Conservation (phyloP, 1,140 invertebrate species). For the Sycophaga agraensis region DNA sequence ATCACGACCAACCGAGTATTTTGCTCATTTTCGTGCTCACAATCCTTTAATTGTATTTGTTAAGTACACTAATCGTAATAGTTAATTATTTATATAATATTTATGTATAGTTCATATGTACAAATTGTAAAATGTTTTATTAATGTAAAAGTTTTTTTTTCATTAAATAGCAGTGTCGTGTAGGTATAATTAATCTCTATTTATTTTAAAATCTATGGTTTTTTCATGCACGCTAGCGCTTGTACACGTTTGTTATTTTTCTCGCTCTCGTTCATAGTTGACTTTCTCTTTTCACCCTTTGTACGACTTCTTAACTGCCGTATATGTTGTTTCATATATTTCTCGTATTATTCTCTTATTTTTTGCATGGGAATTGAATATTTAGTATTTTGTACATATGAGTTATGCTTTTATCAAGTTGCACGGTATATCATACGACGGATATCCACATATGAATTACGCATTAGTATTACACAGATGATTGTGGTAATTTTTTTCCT, state of each 20-base stretch:
- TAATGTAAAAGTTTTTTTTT: constrained; percentile 49
- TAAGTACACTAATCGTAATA: constrained; percentile 22
- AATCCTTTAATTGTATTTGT: constrained; percentile 11
- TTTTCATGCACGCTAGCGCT: constrained; percentile 10
- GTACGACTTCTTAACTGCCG: background rate
- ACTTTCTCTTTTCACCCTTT: background rate
- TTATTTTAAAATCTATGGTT: constrained; percentile 20
- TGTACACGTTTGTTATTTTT: constrained; percentile 1
- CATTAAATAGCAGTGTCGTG: constrained; percentile 33
- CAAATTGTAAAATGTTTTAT: constrained; percentile 53
- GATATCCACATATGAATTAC: too few species aligned
- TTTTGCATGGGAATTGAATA: constrained; percentile 8
- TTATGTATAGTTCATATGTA: constrained; percentile 51
- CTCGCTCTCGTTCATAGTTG: background rate
- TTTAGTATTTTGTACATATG: constrained; percentile 18
- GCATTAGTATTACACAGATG: too few species aligned
- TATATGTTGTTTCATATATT: constrained; percentile 4
- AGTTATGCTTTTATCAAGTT: constrained; percentile 5
- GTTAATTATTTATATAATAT: constrained; percentile 30
- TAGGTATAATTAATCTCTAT: constrained; percentile 28
- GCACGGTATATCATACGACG: too few species aligned
- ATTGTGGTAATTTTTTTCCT: too few species aligned
- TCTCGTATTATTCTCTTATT: constrained; percentile 1
- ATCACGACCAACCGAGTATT: background rate
- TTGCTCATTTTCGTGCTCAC: background rate